Conservation (phyloP, 2,888 invertebrate genomes). For the Drosophila siamana region DNA sequence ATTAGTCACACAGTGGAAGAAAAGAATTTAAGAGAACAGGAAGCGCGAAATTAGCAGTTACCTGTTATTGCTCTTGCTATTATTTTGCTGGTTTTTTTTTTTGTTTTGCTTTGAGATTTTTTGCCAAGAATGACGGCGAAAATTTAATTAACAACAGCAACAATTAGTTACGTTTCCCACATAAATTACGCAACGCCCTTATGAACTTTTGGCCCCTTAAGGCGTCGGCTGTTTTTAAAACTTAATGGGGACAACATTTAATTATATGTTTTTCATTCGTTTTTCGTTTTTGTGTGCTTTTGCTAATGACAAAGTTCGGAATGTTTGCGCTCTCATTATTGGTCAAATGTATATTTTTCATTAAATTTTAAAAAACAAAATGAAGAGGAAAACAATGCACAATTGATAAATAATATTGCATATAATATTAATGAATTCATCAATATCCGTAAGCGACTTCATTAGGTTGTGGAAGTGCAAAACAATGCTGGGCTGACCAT, state of each 20-base stretch:
- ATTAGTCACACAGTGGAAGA: slow-evolving; percentile 52
- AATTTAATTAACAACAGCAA: slow-evolving; percentile 49
- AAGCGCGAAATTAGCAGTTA: slow-evolving; percentile 45
- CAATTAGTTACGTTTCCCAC: slow-evolving; percentile 51
- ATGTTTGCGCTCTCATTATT: background rate
- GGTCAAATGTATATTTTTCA: background rate
- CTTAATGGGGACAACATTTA: slow-evolving; percentile 19
- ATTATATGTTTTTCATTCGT: slow-evolving; percentile 14
- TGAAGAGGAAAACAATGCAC: background rate
- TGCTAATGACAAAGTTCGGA: slow-evolving; percentile 2
- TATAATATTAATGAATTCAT: background rate
- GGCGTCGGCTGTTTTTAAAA: slow-evolving; percentile 10
- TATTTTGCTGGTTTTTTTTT: slow-evolving; percentile 2
- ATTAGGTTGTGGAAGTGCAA: slow-evolving; percentile 1
- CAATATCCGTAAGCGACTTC: background rate
- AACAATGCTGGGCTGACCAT: slow-evolving; percentile 5
- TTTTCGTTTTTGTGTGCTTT: background rate
- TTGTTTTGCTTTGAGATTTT: background rate
- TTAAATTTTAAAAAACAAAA: background rate
- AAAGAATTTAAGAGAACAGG: slow-evolving; percentile 43
- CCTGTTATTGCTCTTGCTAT: slow-evolving; percentile 15
- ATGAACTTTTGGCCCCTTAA: slow-evolving; percentile 14
- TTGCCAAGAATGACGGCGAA: slow-evolving; percentile 29
- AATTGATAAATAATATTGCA: background rate
- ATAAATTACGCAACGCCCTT: slow-evolving; percentile 39